Evolutionary conservation across 2,888 invertebrate species (phyloP), one percentile per base, ranked within the genome.

Genomic region (Zaprionus bogoriensis): DNA sequence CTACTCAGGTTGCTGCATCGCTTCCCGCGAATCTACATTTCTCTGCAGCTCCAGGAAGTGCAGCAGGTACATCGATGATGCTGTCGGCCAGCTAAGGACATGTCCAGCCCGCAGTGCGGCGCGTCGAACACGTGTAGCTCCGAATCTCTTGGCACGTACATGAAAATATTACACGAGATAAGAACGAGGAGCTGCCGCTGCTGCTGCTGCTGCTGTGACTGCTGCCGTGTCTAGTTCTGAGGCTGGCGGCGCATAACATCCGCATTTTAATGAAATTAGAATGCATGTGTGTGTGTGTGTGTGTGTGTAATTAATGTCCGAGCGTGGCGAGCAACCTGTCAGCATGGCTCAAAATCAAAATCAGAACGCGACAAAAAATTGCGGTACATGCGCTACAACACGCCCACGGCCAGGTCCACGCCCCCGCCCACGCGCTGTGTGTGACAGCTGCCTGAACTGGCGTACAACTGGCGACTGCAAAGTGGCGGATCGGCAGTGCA

Each of bases 11-110:
- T 78, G 85, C 79, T 57, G 32, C 39, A 68, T 74, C 74, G 74
- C 53, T 85, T 83, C 80, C 67, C 86, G 80, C 84, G 87, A 74
- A 76, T 83, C 82, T 83, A 75, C 72, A 79, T 86, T 82, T 74
- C 72, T 71, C 44, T 52, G 47, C 41, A 46, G 39, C 55, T 65
- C 64, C 75, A 78, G 77, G 74, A 76, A 77, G 71, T 66, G 63
- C 65, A 85, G 68, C 74, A 84, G 79, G 85, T 85, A 74, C 72
- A 79, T 71, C 72, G 67, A 77, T 58, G 79, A 64, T 60, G 58
- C 67, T 64, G 66, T 64, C 65, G 47, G 60, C 67, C 46, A 71
- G 75, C 58, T 71, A 75, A 75, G 71, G 71, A 72, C 71, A 61
- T 75, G 66, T 27, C 17, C 64, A 17, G 75, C 54, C 62, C 64